A percentile compares a stretch with the other conserved stretches of the same genome.
These are phyloP conservation scores for Manis pentadactyla DNA, from an alignment of 2,797 vertebrate species.

Conservation along the genomic window DNA sequence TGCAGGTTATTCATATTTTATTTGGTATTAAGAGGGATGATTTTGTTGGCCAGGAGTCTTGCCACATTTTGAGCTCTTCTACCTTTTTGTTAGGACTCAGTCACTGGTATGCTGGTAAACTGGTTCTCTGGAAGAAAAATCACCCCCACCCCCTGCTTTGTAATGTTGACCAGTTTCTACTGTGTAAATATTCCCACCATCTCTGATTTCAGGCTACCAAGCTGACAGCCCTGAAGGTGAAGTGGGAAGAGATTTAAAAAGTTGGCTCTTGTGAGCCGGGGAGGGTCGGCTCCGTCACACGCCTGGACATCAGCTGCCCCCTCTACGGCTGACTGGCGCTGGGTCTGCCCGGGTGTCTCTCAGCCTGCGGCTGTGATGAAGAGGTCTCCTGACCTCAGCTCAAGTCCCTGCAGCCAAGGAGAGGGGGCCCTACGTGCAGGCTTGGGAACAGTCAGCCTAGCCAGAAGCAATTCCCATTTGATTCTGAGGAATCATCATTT, in stretches of 20 bases:
- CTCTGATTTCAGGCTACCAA: background rate
- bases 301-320: background rate
- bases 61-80: background rate
- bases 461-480: background rate
- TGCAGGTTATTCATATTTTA: background rate
- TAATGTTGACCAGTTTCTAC: background rate
- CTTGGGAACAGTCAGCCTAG: background rate
- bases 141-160: background rate
- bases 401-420: background rate
- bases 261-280: background rate
- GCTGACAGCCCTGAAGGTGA: background rate
- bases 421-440: background rate
- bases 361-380: background rate
- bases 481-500: background rate
- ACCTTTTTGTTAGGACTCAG: background rate
- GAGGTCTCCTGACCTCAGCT: background rate
- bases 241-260: background rate
- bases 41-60: constrained; percentile 24
- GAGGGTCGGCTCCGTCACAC: background rate
- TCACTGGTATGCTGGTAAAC: background rate
- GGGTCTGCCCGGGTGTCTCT: background rate
- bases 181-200: background rate
- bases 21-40: background rate
- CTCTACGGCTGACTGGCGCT: background rate
- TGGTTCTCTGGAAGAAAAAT: background rate